Evolutionary conservation across 1,140 invertebrate species (phyloP).

Genomic region (Ericerus pela): DNA sequence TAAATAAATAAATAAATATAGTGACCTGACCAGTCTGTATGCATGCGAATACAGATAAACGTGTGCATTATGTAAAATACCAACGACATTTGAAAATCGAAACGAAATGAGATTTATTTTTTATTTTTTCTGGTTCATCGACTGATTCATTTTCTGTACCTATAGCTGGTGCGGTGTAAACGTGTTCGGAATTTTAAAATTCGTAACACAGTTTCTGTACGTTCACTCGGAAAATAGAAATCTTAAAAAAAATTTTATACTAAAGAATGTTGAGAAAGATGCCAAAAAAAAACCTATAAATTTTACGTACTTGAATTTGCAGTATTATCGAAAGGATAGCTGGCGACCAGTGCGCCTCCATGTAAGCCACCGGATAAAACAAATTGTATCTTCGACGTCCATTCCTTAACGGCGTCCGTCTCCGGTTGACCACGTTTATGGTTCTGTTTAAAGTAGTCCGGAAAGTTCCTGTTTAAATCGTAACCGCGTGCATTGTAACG

Average conservation of each 20-base stretch:
- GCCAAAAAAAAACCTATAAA: too few relatives aligned
- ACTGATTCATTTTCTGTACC: neutral
- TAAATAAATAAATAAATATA: too few relatives aligned
- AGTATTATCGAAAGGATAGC: slow-evolving; percentile 84
- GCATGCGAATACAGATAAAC: too few relatives aligned
- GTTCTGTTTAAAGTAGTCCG: slow-evolving; percentile 78
- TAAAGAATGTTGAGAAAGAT: too few relatives aligned
- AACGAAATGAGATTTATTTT: too few relatives aligned
- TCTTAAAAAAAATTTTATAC: too few relatives aligned
- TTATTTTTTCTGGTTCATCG: too few relatives aligned
- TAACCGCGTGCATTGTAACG: slow-evolving; percentile 74
- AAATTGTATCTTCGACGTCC: slow-evolving; percentile 83
- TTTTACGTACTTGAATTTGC: slow-evolving; percentile 68
- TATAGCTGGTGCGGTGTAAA: neutral
- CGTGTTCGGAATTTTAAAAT: neutral
- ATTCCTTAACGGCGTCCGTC: slow-evolving; percentile 85
- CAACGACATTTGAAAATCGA: too few relatives aligned
- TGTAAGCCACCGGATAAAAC: slow-evolving; percentile 80
- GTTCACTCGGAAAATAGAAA: too few relatives aligned
- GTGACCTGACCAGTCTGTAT: too few relatives aligned
- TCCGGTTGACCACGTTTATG: slow-evolving; percentile 75
- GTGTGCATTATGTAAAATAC: too few relatives aligned
- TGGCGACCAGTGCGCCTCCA: slow-evolving; percentile 79
- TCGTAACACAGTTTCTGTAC: too few relatives aligned
- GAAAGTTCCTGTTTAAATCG: slow-evolving; percentile 83